Conservation (phyloP, 2,113 vertebrate genomes). For the Pantherophis guttatus region DNA sequence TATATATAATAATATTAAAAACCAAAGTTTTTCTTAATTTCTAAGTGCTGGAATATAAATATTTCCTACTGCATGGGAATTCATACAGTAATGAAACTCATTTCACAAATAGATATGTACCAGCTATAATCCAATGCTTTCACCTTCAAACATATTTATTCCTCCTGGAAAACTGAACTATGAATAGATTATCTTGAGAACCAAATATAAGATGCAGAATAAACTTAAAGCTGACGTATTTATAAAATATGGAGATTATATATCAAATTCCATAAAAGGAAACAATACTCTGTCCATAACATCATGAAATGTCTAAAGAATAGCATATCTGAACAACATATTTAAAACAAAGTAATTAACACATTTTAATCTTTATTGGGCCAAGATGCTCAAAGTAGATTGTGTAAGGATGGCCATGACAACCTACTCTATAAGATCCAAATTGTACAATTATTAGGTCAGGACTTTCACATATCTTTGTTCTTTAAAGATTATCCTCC, state of each 20-base stretch:
- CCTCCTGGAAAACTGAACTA: neutral
- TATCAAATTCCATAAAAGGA: accelerated
- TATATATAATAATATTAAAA: neutral
- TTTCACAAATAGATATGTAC: constrained; percentile 43
- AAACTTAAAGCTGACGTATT: neutral
- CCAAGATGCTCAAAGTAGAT: neutral
- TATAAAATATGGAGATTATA: neutral
- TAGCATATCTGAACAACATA: neutral
- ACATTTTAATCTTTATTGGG: neutral
- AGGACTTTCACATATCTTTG: neutral
- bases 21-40: neutral
- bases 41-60: accelerated
- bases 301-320: neutral
- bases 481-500: neutral
- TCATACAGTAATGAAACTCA: constrained; percentile 34
- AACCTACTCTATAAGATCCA: neutral
- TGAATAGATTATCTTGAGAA: neutral
- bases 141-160: neutral
- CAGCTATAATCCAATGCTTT: neutral
- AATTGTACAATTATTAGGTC: neutral
- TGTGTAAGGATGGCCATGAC: neutral
- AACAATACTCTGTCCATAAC: accelerated
- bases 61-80: neutral
- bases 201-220: neutral
- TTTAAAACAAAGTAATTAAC: neutral